Evolutionary conservation across 2,797 vertebrate species (phyloP), one percentile per base, ranked within the genome.

Genomic region (Myiotriccus ornatus): DNA sequence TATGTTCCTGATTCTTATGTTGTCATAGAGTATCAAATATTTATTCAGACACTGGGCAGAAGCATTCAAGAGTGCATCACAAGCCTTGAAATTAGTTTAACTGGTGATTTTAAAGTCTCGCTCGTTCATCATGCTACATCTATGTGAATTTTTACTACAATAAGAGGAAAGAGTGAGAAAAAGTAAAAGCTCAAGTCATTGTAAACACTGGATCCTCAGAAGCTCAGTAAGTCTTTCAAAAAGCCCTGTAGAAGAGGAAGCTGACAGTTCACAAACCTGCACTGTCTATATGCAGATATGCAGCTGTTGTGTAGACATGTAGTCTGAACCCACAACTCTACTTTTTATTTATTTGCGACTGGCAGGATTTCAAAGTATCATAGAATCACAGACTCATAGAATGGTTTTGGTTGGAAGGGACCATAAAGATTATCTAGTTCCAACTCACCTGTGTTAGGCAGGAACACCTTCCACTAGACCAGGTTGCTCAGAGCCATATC

Each of bases 161-260:
- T 16, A 9, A 57, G 9, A 35, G 60, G 25, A 7, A 76, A 76
- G 63, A 69, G 7, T 44, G 13, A 59, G 32, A 62, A 62, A 56
- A 57, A 73, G 14, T 14, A 71, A 81, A 86, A 82, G 14, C 7
- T 34, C 11, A 47, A 22, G 3, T 79, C 25, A 24, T 4, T 2
- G 3, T 34, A 46, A 82, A 68, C 2, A 6, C 6, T 49, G 16
- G 9, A 60, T 86, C 5, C 37, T 84, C 37, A 81, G 37, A 86
- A 78, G 2, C 4, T 23, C n/a, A 59, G 2, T 14, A 76, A 71
- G 7, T 21, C 27, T 65, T 95, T 79, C 22, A 73, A 73, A 75
- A 47, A 39, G 0, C 1, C 22, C 20, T 5, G 8, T 2, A 0
- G n/a, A 69, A 83, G 7, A 69, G 7, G 4, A 4, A 79, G 14